Evolutionary conservation across 2,797 vertebrate species (phyloP).

Genomic region (Sus cebifrons): DNA sequence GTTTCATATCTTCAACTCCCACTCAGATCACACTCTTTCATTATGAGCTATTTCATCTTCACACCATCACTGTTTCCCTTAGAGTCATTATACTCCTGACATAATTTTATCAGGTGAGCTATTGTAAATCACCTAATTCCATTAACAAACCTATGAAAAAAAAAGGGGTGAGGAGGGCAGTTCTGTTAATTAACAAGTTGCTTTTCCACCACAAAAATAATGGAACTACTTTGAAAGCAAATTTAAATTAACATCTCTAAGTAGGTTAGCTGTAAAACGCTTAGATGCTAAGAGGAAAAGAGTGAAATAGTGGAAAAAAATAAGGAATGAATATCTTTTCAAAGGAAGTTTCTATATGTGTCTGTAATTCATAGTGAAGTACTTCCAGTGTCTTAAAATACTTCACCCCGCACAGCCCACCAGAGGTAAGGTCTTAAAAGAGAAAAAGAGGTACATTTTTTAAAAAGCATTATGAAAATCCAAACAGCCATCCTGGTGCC

Average conservation of each 20-base stretch:
- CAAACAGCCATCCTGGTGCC: neutral
- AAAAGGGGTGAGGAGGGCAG: constrained; percentile 78
- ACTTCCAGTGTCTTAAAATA: neutral
- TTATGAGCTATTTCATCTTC: constrained; percentile 76
- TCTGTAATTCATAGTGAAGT: neutral
- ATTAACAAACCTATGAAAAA: constrained; percentile 86
- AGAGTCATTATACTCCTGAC: constrained; percentile 82
- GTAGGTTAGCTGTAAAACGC: constrained; percentile 43
- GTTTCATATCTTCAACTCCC: neutral
- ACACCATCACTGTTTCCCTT: constrained; percentile 77
- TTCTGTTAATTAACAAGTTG: constrained; percentile 87
- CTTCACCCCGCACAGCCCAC: neutral
- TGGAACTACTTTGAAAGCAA: constrained; percentile 82
- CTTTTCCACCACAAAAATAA: constrained; percentile 80
- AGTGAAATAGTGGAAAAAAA: constrained; percentile 8
- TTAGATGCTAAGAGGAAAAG: neutral
- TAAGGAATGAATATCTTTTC: neutral
- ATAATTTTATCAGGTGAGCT: constrained; percentile 84
- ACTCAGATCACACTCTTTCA: neutral
- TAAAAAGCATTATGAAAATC: neutral
- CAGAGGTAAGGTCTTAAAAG: neutral
- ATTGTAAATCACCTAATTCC: constrained; percentile 77
- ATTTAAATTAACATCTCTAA: constrained; percentile 68
- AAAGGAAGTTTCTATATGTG: neutral
- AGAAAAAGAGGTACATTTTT: neutral